A percentile compares a stretch with the other conserved stretches of the same genome.
Evolutionary conservation across 2,797 vertebrate genomes (phyloP).

Genomic region (Lepus townsendii): DNA sequence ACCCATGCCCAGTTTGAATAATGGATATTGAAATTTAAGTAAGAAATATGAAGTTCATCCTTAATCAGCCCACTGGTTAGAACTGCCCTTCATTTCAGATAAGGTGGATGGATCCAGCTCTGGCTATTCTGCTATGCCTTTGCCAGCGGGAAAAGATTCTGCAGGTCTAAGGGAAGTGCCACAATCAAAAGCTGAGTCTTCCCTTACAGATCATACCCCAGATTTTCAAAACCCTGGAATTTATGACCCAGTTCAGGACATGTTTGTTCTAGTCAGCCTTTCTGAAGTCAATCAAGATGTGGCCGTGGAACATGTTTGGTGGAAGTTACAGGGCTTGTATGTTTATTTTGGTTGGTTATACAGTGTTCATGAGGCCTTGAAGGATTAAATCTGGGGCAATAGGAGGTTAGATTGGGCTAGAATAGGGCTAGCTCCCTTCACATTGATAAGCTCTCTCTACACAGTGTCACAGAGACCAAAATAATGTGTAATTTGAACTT

Average conservation of each 20-base stretch:
- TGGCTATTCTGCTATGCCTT: no score
- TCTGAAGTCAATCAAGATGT: not conserved
- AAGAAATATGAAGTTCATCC: not conserved
- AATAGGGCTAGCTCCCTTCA: not conserved
- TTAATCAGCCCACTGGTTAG: not conserved
- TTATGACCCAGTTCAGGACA: not conserved
- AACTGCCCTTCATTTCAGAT: not conserved
- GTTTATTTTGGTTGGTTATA: not conserved
- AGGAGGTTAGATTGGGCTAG: not conserved
- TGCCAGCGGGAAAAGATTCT: not conserved
- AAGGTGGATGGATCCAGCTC: not conserved
- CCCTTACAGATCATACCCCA: not conserved
- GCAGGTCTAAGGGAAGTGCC: not conserved
- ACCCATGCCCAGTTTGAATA: not conserved
- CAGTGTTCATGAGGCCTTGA: not conserved
- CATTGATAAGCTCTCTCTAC: not conserved
- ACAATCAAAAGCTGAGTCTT: not conserved
- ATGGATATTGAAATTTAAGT: not conserved
- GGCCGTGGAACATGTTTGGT: not conserved
- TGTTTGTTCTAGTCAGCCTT: not conserved
- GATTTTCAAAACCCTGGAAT: not conserved
- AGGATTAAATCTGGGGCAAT: not conserved
- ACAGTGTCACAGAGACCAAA: not conserved
- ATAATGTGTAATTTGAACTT: not conserved
- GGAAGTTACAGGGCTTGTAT: no score